phyloP scores from a whole-genome alignment of 2,888 invertebrate genomes.

The Xestia c-nigrum region DNA sequence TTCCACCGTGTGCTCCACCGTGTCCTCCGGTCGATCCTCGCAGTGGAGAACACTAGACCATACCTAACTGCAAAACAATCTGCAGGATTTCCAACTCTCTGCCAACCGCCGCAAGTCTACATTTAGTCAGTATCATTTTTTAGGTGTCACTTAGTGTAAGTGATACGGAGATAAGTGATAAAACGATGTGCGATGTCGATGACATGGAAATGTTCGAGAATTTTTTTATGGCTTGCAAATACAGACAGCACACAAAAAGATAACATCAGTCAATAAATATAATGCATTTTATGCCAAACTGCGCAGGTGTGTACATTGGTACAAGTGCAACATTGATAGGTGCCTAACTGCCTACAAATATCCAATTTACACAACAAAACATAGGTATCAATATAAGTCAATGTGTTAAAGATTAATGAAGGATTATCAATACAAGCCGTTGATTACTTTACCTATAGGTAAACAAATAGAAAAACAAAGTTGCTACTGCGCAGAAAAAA shows the following conservation, averaged over 20 bases:
- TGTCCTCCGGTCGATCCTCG: too few relatives aligned
- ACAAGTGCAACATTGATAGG: not conserved
- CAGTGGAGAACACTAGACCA: not conserved
- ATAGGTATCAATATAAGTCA: constrained; percentile 41
- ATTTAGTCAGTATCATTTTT: not conserved
- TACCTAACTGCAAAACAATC: not conserved
- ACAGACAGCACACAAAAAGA: not conserved
- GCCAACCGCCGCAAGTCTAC: not conserved
- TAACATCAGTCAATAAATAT: not conserved
- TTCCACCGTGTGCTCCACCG: too few relatives aligned
- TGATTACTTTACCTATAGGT: constrained; percentile 21
- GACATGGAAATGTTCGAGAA: not conserved
- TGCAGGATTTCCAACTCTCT: not conserved
- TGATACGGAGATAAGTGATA: not conserved
- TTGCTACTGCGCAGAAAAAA: constrained; percentile 25
- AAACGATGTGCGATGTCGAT: constrained; percentile 14
- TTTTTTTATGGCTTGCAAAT: not conserved
- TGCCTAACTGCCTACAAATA: not conserved
- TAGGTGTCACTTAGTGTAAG: not conserved
- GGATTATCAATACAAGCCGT: constrained; percentile 12
- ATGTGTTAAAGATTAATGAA: constrained; percentile 39
- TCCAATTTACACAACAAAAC: not conserved
- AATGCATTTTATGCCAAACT: not conserved
- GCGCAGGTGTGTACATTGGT: too few relatives aligned
- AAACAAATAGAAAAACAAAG: constrained; percentile 31